A percentile compares a stretch with the other conserved stretches of the same genome.
Evolutionary conservation across 2,797 vertebrate species (phyloP).

Genomic region (Sebastes oblongus): DNA sequence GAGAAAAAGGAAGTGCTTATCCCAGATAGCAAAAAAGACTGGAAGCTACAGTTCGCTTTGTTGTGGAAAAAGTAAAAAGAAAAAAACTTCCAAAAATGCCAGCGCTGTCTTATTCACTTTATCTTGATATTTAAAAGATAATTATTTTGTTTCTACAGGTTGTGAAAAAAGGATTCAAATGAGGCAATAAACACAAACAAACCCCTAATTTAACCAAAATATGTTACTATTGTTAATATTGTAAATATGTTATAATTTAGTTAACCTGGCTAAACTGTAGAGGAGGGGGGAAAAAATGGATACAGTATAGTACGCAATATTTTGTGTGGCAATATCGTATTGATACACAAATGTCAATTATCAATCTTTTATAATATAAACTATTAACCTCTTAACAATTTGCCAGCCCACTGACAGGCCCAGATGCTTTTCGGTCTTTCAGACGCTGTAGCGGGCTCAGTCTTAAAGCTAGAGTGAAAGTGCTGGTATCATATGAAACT

Average conservation of each 20-base stretch:
- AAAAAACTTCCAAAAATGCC: background rate
- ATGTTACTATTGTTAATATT: background rate
- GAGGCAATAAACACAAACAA: background rate
- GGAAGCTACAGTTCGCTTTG: background rate
- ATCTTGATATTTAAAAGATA: background rate
- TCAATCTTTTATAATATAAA: no score
- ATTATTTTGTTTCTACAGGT: background rate
- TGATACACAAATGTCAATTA: accelerated
- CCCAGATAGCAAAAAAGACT: background rate
- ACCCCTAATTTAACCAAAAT: background rate
- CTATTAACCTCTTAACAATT: no score
- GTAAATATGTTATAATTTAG: no score
- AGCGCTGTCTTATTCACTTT: background rate
- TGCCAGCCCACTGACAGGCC: accelerated
- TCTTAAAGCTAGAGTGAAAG: no score
- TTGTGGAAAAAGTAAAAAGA: background rate
- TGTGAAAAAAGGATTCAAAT: background rate
- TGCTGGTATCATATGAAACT: no score
- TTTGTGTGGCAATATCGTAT: no score
- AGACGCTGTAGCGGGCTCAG: no score
- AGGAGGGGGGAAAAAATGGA: no score
- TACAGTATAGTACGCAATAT: no score
- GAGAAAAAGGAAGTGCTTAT: background rate
- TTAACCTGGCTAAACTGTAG: no score
- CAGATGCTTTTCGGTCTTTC: accelerated